Conservation (phyloP, 2,797 vertebrate genomes). For the Furcifer pardalis region DNA sequence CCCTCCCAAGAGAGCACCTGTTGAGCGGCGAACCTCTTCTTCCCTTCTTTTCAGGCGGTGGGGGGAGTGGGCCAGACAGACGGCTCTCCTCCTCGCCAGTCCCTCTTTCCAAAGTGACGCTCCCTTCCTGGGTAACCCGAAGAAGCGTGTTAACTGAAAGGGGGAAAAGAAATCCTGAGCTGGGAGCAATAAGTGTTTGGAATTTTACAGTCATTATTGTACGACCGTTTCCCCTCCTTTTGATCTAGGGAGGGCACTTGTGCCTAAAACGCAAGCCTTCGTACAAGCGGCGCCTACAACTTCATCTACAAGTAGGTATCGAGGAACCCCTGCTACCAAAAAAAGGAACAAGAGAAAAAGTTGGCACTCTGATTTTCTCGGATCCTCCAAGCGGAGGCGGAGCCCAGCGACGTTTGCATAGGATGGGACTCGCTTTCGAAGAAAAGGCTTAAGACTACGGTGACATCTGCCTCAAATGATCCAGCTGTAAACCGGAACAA, state of each 20-base stretch:
- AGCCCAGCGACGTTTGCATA: too few species aligned
- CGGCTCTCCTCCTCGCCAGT: neutral
- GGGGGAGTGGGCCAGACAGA: too few species aligned
- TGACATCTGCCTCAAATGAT: neutral
- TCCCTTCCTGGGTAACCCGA: too few species aligned
- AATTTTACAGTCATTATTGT: neutral
- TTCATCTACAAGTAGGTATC: neutral
- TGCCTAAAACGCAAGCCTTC: neutral
- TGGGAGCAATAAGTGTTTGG: neutral
- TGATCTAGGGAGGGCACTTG: neutral
- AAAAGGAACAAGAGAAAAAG: too few species aligned
- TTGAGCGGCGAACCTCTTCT: too few species aligned
- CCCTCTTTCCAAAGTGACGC: neutral
- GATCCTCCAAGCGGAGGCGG: too few species aligned
- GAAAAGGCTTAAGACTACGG: too few species aligned
- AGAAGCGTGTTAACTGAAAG: neutral
- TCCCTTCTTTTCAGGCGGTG: neutral
- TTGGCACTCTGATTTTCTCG: neutral
- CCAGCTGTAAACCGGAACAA: neutral
- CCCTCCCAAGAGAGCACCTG: too few species aligned
- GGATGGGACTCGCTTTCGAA: too few species aligned
- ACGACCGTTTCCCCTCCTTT: neutral
- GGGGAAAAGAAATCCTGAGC: neutral
- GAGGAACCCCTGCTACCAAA: too few species aligned
- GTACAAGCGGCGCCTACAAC: neutral